A percentile compares a stretch with the other conserved stretches of the same genome.
Evolutionary conservation across 2,797 vertebrate genomes (phyloP).

Genomic region (Manis javanica): DNA sequence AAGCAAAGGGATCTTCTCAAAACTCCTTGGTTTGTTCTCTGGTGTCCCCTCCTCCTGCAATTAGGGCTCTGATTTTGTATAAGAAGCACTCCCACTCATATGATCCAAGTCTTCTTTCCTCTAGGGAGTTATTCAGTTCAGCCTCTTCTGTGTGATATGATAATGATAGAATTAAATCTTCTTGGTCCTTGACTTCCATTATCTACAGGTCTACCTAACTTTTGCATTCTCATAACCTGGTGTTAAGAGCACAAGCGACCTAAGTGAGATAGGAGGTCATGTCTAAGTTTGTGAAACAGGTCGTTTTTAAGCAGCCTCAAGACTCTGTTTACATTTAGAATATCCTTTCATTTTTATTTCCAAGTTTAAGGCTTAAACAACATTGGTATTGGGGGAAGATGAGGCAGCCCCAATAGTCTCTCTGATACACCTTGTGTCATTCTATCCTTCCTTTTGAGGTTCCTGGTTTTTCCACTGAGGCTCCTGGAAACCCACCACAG

Average conservation of each 20-base stretch:
- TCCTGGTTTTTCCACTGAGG: neutral
- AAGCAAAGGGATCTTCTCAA: neutral
- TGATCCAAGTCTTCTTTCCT: neutral
- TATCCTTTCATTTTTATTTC: slow-evolving; percentile 52
- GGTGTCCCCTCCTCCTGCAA: neutral
- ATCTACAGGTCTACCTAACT: neutral
- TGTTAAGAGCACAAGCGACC: neutral
- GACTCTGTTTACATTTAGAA: slow-evolving; percentile 23
- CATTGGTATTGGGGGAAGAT: neutral
- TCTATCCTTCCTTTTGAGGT: neutral
- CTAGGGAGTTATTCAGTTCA: neutral
- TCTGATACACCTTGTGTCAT: neutral
- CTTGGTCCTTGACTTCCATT: neutral
- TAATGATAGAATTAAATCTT: slow-evolving; percentile 11
- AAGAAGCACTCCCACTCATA: neutral
- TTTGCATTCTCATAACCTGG: slow-evolving; percentile 7
- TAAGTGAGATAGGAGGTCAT: neutral
- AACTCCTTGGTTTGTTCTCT: neutral
- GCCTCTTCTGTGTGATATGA: neutral
- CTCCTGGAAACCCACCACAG: neutral
- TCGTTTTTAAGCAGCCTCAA: slow-evolving; percentile 41
- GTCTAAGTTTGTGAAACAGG: neutral
- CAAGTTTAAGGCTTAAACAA: slow-evolving; percentile 14
- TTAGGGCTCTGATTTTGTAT: neutral
- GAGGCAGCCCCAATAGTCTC: neutral